phyloP scores from a whole-genome alignment of 2,888 invertebrate genomes.

The Deilephila elpenor region DNA sequence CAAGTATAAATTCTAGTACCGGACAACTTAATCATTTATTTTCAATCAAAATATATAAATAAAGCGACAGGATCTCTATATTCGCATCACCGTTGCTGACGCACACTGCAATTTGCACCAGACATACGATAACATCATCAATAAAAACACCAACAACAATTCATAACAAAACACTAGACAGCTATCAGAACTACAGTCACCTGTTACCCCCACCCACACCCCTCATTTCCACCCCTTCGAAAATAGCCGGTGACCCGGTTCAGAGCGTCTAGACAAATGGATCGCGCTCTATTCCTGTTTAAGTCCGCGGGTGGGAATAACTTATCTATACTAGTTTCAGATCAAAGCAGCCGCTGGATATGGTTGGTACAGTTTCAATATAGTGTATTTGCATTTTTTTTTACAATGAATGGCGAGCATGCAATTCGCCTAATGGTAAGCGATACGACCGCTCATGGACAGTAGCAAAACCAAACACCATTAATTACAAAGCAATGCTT shows the following conservation, averaged over 20 bases:
- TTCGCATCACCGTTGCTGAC: too few relatives aligned
- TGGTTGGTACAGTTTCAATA: background rate
- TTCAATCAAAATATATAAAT: too few relatives aligned
- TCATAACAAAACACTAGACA: background rate
- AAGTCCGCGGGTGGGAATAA: conserved; percentile 8
- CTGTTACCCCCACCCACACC: background rate
- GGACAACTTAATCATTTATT: too few relatives aligned
- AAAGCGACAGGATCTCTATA: too few relatives aligned
- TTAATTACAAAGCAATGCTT: too few relatives aligned
- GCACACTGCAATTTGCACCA: too few relatives aligned
- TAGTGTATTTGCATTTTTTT: too few relatives aligned
- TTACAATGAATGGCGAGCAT: too few relatives aligned
- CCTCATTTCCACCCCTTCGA: background rate
- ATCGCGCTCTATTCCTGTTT: background rate
- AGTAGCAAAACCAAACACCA: too few relatives aligned
- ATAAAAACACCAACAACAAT: background rate
- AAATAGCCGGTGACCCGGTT: conserved; percentile 21
- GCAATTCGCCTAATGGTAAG: too few relatives aligned
- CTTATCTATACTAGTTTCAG: background rate
- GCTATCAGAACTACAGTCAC: background rate
- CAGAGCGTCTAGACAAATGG: conserved; percentile 20
- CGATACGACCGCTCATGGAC: too few relatives aligned
- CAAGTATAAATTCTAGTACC: too few relatives aligned
- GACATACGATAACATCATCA: background rate
- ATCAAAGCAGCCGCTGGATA: background rate